Conservation (phyloP, 2,797 vertebrate genomes). For the Chiroxiphia lanceolata region DNA sequence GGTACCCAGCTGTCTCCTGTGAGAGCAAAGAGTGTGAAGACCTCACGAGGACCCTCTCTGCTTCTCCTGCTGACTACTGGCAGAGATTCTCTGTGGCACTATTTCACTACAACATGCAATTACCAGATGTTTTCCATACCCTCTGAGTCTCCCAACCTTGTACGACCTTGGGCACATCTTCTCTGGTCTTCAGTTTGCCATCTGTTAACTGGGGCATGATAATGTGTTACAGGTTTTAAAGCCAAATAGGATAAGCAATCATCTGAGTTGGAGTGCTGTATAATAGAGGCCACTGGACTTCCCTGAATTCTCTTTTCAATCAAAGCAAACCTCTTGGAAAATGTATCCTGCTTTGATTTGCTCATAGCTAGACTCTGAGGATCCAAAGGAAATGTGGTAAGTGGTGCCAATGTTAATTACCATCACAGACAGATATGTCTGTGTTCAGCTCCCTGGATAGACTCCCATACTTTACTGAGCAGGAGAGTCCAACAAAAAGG, state of each 20-base stretch:
- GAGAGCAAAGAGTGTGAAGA: background rate
- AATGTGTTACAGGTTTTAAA: constrained; percentile 56
- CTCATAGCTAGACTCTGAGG: background rate
- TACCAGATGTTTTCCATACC: constrained; percentile 12
- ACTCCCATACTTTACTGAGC: background rate
- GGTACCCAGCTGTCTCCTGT: background rate
- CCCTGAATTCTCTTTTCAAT: constrained; percentile 10
- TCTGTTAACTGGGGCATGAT: constrained; percentile 59
- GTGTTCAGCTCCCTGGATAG: background rate
- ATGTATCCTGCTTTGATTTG: constrained; percentile 41
- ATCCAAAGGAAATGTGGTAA: constrained; percentile 7
- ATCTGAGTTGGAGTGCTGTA: constrained; percentile 13
- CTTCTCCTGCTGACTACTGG: background rate
- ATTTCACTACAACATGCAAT: background rate
- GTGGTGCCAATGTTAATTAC: constrained; percentile 27
- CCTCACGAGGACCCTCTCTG: background rate
- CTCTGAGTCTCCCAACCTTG: constrained; percentile 7
- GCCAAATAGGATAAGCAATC: constrained; percentile 53
- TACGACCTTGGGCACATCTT: constrained; percentile 40
- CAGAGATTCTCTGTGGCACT: background rate
- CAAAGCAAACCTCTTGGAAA: constrained; percentile 37
- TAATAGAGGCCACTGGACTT: constrained; percentile 36
- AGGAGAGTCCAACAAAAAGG: background rate
- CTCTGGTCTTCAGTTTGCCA: constrained; percentile 50
- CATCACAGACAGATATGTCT: background rate